These are phyloP conservation scores for Xanthorhoe designata DNA, from an alignment of 2,888 invertebrate genomes.

Conservation along the genomic window DNA sequence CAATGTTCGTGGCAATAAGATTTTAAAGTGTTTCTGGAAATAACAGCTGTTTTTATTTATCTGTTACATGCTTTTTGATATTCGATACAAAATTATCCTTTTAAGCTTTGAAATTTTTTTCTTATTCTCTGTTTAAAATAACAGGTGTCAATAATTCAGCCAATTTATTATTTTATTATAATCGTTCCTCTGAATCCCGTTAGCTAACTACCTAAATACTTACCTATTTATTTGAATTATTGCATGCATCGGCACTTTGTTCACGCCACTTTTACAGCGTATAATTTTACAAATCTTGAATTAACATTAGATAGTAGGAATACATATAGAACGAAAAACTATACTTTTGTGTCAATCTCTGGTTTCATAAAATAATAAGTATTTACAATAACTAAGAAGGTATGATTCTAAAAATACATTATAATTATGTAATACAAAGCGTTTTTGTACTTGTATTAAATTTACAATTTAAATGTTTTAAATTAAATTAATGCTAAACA, in stretches of 20 bases:
- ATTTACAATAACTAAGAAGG: constrained; percentile 52
- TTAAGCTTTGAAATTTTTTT: not conserved
- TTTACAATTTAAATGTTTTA: constrained; percentile 50
- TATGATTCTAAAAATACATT: constrained; percentile 45
- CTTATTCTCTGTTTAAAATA: not conserved
- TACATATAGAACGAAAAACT: constrained; percentile 7
- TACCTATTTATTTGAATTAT: constrained; percentile 18
- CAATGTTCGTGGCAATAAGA: constrained; percentile 45
- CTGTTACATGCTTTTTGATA: constrained; percentile 5
- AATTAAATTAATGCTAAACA: constrained; percentile 41
- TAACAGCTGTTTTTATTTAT: constrained; percentile 26
- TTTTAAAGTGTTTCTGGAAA: constrained; percentile 7
- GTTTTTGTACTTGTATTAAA: constrained; percentile 54
- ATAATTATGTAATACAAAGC: constrained; percentile 47
- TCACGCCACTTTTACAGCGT: constrained; percentile 13
- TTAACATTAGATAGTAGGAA: not conserved
- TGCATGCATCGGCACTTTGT: constrained; percentile 17
- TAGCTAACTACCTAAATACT: constrained; percentile 16
- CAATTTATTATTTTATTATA: constrained; percentile 3
- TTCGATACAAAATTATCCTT: constrained; percentile 5
- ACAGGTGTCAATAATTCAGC: constrained; percentile 20
- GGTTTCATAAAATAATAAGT: constrained; percentile 19
- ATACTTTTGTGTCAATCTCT: constrained; percentile 9
- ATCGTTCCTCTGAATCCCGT: constrained; percentile 14
- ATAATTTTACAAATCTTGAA: constrained; percentile 2